Percentiles rank a stretch among this genome's conserved stretches.
These are phyloP conservation scores for Chalcis sispes DNA, from an alignment of 2,888 invertebrate genomes.

Conservation along the genomic window DNA sequence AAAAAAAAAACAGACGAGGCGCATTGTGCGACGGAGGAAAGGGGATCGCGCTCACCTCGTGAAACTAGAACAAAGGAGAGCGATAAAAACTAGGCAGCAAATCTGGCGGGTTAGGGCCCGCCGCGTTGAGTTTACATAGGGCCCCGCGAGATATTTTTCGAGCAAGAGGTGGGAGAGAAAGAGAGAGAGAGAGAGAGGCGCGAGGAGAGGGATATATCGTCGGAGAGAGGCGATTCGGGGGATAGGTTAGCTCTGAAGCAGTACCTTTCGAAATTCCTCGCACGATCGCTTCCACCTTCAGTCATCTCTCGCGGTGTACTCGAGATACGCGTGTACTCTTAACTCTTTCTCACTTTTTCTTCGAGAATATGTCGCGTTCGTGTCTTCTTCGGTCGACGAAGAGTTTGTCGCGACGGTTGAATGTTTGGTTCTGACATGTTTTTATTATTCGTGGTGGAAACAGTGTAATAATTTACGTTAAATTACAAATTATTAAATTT, in stretches of 20 bases:
- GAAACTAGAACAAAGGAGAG: constrained; percentile 72
- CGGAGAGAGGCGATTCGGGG: constrained; percentile 54
- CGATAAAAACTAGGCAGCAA: constrained; percentile 72
- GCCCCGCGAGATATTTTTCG: constrained; percentile 40
- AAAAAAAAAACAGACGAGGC: constrained; percentile 73
- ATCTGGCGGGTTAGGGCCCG: constrained; percentile 52
- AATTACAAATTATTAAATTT: too few relatives aligned
- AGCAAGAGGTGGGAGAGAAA: constrained; percentile 23
- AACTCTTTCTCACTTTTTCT: not conserved
- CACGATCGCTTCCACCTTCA: constrained; percentile 64
- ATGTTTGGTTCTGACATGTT: not conserved
- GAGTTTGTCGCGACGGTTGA: not conserved
- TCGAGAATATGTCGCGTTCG: too few relatives aligned
- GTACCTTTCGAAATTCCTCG: constrained; percentile 66
- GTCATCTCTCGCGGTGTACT: constrained; percentile 61
- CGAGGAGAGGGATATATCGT: constrained; percentile 46
- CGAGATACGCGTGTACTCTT: not conserved
- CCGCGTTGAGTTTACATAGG: constrained; percentile 29
- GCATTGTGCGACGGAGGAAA: constrained; percentile 71
- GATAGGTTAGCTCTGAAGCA: constrained; percentile 56
- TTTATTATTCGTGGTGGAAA: too few relatives aligned
- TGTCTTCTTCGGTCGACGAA: not conserved
- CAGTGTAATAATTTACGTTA: too few relatives aligned
- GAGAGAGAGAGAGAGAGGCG: constrained; percentile 56
- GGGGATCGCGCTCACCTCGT: constrained; percentile 62